Evolutionary conservation across 1,140 invertebrate genomes (phyloP), one percentile per base, ranked within the genome.

Genomic region (Chrysopa pallens): DNA sequence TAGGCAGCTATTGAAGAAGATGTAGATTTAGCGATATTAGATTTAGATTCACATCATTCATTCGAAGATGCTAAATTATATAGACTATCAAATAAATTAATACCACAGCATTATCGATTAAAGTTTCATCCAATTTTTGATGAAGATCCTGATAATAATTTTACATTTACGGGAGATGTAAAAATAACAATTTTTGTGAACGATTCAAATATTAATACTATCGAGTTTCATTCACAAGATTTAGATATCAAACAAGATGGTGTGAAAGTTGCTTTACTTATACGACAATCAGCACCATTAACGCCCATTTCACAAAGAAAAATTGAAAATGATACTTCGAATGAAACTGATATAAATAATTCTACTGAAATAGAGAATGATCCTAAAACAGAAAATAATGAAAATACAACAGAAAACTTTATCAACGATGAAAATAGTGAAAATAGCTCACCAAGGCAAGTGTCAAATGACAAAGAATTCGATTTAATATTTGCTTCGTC

Each of bases 111-210:
- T 8, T 42, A 42, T 42, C 40, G 40, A 9, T 33, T 42, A 31
- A 36, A 35, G 33, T 31, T 42, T 9, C 27, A 35, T 15, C 40
- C 40, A n/a, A n/a, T 12, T 42, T 33, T 42, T 31, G 6, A 42
- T 13, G 40, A 42, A 42, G 11, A 33, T 13, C 11, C 6, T 4
- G 11, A 11, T 6, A 39, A 39, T 11, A 11, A 28, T 1, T 39
- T 39, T 15, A 39, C 29, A 42, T 42, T 42, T 42, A 13, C 29
- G 2, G 40, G 40, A 6, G 27, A 35, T 15, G 29, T 42, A 15
- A 14, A 8, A 9, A 42, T 42, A 33, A 28, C 14, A 14, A 28
- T 42, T 15, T 8, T 14, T 3, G 14, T 31, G 4, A 31, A 42
- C 14, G 40, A 28, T 7, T n/a, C 29, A 2, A 9, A 27, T 12